Evolutionary conservation across 2,888 invertebrate genomes (phyloP).

Genomic region (Mythimna ferrago): DNA sequence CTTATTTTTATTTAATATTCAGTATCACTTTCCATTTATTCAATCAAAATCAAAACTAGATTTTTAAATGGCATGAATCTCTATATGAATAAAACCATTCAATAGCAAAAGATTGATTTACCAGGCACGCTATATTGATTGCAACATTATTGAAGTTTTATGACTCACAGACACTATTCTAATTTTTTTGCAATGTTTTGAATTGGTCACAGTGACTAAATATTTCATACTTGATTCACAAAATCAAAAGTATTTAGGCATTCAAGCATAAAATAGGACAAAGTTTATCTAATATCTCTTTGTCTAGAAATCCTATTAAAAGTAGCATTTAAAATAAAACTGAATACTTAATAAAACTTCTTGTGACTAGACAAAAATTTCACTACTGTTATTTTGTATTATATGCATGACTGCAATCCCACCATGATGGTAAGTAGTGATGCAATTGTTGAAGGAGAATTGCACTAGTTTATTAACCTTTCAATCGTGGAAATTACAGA

Average conservation of each 20-base stretch:
- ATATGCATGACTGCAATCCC: too few relatives aligned
- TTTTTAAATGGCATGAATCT: not conserved
- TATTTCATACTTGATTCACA: not conserved
- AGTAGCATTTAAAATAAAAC: too few relatives aligned
- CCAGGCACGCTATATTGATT: slow-evolving; percentile 14
- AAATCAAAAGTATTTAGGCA: not conserved
- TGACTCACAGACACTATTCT: not conserved
- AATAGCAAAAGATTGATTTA: slow-evolving; percentile 25
- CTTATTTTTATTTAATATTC: not conserved
- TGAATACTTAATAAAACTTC: not conserved
- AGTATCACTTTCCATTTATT: not conserved
- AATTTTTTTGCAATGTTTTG: slow-evolving; percentile 9
- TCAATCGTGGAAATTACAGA: too few relatives aligned
- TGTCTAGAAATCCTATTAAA: too few relatives aligned
- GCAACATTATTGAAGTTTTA: not conserved
- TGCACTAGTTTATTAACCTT: too few relatives aligned
- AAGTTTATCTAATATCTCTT: not conserved
- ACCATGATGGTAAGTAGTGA: too few relatives aligned
- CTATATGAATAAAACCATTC: not conserved
- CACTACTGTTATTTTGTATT: too few relatives aligned
- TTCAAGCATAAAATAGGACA: not conserved
- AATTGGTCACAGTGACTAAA: not conserved
- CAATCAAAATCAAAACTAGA: not conserved
- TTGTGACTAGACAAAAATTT: not conserved
- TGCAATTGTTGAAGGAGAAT: too few relatives aligned